Conservation (phyloP, 2,797 vertebrate species). For the Prionace glauca region DNA sequence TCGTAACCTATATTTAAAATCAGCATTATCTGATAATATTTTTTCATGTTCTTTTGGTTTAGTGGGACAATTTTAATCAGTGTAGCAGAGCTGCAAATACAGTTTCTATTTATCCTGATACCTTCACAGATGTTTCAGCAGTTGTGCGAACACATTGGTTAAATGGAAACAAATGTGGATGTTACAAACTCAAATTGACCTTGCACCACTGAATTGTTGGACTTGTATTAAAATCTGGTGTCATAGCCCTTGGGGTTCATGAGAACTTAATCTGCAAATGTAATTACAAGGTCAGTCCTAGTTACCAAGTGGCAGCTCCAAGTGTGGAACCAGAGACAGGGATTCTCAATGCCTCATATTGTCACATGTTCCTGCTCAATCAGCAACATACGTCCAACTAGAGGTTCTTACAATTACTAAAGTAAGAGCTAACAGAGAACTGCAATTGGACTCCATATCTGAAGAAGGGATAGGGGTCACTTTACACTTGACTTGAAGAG, state of each 20-base stretch:
- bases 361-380: background rate
- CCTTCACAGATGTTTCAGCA: slow-evolving; percentile 4
- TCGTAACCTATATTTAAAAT: background rate
- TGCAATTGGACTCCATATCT: background rate
- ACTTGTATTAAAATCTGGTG: background rate
- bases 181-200: slow-evolving; percentile 19
- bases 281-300: background rate
- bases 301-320: background rate
- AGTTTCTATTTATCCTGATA: background rate
- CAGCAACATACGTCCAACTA: background rate
- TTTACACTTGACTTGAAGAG: background rate
- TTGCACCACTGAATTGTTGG: background rate
- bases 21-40: background rate
- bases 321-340: background rate
- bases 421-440: background rate
- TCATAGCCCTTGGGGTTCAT: background rate
- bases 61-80: slow-evolving; percentile 6
- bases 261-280: background rate
- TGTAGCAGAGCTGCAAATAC: background rate
- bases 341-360: background rate
- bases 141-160: background rate
- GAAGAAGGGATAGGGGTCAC: background rate
- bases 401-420: background rate
- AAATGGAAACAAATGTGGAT: slow-evolving; percentile 32
- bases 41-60: background rate